Percentiles rank a stretch among this genome's conserved stretches.
Evolutionary conservation across 2,797 vertebrate species (phyloP).

Genomic region (Pangasius sanitwongsei): DNA sequence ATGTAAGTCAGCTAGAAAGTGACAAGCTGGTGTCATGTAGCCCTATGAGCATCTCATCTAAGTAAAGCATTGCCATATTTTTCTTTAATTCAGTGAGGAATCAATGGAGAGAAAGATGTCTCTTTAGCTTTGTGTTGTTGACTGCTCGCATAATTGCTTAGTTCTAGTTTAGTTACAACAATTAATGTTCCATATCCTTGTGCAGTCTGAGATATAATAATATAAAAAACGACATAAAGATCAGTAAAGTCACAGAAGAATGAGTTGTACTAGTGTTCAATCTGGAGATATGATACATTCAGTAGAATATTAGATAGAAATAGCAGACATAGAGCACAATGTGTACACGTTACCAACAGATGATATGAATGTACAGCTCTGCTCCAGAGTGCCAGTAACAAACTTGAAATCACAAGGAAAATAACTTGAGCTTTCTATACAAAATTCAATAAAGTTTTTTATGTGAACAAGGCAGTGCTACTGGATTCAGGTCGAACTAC

Average conservation of each 20-base stretch:
- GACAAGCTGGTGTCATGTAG: background rate
- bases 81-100: background rate
- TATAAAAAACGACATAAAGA: background rate
- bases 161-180: background rate
- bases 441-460: background rate
- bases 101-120: background rate
- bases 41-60: background rate
- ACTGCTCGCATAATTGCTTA: background rate
- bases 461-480: background rate
- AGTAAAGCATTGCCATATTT: background rate
- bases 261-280: background rate
- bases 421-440: background rate
- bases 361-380: background rate
- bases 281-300: background rate
- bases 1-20: background rate
- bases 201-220: background rate
- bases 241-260: background rate
- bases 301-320: background rate
- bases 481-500: background rate
- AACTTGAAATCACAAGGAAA: background rate
- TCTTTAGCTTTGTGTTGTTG: background rate
- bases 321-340: background rate
- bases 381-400: background rate
- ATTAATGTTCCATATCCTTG: background rate
- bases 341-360: background rate